phyloP scores from a whole-genome alignment of 1,140 invertebrate genomes.

The Periplaneta americana region DNA sequence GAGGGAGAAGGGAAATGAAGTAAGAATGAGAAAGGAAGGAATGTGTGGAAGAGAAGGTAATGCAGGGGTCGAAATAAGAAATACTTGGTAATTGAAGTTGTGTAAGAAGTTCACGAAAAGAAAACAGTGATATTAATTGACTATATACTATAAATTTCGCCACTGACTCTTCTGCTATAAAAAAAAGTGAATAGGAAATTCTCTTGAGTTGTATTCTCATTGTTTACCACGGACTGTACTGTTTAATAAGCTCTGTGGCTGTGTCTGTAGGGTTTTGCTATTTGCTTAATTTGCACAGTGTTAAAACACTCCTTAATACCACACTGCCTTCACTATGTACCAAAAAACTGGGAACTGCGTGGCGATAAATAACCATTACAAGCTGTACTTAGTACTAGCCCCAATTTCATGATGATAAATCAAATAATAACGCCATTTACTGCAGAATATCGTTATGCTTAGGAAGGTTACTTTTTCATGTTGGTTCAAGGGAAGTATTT shows the following conservation, averaged over 20 bases:
- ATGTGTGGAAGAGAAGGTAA: neutral
- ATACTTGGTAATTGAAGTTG: neutral
- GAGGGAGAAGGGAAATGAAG: neutral
- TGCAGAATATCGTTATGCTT: too few relatives aligned
- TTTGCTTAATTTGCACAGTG: neutral
- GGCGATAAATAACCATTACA: too few relatives aligned
- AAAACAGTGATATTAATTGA: neutral
- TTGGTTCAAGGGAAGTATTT: too few relatives aligned
- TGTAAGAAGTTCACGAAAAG: neutral
- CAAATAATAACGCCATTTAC: too few relatives aligned
- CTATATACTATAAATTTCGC: neutral
- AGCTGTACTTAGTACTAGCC: too few relatives aligned
- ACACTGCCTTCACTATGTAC: too few relatives aligned
- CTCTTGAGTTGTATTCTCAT: neutral
- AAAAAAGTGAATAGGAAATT: neutral
- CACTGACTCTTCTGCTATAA: neutral
- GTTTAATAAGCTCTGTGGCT: neutral
- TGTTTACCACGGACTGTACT: neutral
- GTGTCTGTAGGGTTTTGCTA: neutral
- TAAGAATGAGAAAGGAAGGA: neutral
- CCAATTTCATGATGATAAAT: too few relatives aligned
- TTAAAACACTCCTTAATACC: too few relatives aligned
- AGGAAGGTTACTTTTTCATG: too few relatives aligned
- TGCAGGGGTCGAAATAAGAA: neutral
- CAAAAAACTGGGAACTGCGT: too few relatives aligned